Base-by-base conservation (phyloP, 1,140 invertebrate genomes). In the Nebria ingens region DNA sequence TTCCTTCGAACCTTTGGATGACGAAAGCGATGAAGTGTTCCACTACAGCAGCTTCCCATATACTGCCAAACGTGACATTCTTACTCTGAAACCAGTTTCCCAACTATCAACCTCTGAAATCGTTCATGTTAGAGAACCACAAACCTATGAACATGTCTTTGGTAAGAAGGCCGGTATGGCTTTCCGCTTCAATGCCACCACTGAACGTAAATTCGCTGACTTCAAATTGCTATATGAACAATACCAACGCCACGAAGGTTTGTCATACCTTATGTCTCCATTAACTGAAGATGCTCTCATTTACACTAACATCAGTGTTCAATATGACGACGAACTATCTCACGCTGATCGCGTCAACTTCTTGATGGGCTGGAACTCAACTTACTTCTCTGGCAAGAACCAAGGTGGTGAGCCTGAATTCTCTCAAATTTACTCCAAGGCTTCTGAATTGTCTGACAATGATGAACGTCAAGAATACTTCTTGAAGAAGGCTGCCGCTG, bases 21-120 rank as follows among this genome's bases (percentile, higher is more conserved):
- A 45, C 9, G 55, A 65, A 23, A 63, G 74, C 49, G 60, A 71
- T 2, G 68, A 77, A 20, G 29, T 83, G 19, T 57, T 78, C 9
- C 79, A 84, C 58, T 74, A 68, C 61, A 81, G 75, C 56, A 72
- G 74, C 0, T 70, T 72, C 64, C 83, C 83, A 17, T 85, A 79
- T 67, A 79, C 76, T 9, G 64, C 76, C 1, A 73, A 66, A 49
- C 70, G 77, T 58, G 69, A 80, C 57, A 77, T 82, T 58, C 65
- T 80, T 9, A 63, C 65, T n/a, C 55, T 79, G 19, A 62, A 71
- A 50, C 74, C 81, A 0, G 56, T 75, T 15, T 59, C 64, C 1
- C 59, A 65, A n/a, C 71, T 34, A 60, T 68, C 2, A 63, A 72
- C 11, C 74, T 72, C 1, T 45, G 73, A 76, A 61, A 45, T 71